phyloP scores from a whole-genome alignment of 1,140 invertebrate genomes.

The Alviniconcha marisindica region DNA sequence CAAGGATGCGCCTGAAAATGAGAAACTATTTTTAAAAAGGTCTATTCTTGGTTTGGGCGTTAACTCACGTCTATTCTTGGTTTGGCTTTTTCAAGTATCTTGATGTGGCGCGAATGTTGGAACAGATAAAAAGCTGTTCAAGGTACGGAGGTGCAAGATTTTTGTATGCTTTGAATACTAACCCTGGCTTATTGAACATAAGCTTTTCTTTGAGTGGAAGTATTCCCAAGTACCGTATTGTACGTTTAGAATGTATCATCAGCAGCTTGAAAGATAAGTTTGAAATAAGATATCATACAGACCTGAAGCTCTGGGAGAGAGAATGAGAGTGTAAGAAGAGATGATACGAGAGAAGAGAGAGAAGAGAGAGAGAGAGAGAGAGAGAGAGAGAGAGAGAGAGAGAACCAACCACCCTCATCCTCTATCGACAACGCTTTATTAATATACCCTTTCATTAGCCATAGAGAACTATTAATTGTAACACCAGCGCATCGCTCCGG shows the following conservation, averaged over 20 bases:
- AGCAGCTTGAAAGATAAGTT: not conserved
- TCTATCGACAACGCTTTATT: not conserved
- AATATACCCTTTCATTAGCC: too few species aligned
- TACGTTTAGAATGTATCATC: not conserved
- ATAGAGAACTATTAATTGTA: too few species aligned
- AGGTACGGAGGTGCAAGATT: too few species aligned
- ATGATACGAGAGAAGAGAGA: not conserved
- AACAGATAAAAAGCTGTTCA: too few species aligned
- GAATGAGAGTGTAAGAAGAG: not conserved
- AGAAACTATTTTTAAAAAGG: too few species aligned
- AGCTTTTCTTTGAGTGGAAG: too few species aligned
- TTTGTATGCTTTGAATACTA: too few species aligned
- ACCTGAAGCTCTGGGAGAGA: not conserved
- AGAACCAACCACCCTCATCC: not conserved
- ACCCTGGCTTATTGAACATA: too few species aligned
- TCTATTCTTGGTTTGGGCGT: too few species aligned
- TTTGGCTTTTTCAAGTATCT: not conserved
- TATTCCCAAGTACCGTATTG: too few species aligned
- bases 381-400: slow-evolving; percentile 1
- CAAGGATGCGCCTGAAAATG: too few species aligned
- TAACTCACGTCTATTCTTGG: not conserved
- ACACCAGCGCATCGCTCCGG: not conserved
- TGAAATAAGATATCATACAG: not conserved
- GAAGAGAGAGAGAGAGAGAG: slow-evolving; percentile 18
- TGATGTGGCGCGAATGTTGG: too few species aligned